Evolutionary conservation across 2,888 invertebrate species (phyloP).

Genomic region (Macropis europaea): DNA sequence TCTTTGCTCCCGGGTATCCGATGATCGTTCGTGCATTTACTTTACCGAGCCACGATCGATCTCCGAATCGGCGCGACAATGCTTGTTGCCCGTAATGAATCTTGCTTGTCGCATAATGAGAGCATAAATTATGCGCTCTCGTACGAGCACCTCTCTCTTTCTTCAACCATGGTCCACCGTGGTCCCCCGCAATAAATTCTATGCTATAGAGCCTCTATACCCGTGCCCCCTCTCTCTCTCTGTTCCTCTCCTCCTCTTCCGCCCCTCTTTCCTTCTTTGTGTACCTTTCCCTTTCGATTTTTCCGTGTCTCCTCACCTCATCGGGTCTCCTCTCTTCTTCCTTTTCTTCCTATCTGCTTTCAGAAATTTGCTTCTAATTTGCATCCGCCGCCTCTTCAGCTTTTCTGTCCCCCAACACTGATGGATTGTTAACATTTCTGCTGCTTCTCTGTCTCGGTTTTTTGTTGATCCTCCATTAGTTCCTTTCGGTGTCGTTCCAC

Average conservation of each 20-base stretch:
- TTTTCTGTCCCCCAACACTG: too few species aligned
- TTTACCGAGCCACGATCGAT: conserved; percentile 54
- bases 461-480: too few species aligned
- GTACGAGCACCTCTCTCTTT: conserved; percentile 44
- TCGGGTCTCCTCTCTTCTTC: conserved; percentile 6
- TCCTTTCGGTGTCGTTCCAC: too few species aligned
- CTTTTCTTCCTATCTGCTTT: conserved; percentile 35
- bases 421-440: too few species aligned
- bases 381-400: neutral
- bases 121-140: conserved; percentile 70
- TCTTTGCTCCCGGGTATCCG: conserved; percentile 1
- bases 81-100: conserved; percentile 65
- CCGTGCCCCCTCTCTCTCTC: neutral
- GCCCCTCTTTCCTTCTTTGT: neutral
- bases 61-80: conserved; percentile 64
- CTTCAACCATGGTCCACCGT: conserved; percentile 15
- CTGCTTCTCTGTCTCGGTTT: too few species aligned
- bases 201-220: conserved; percentile 33
- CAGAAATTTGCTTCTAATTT: neutral
- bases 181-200: conserved; percentile 57
- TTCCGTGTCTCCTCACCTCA: neutral
- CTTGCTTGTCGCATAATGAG: conserved; percentile 68
- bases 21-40: conserved; percentile 45
- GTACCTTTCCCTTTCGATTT: neutral
- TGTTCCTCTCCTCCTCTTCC: neutral